Conservation (phyloP, 2,113 vertebrate genomes). For the Clarias batrachus region DNA sequence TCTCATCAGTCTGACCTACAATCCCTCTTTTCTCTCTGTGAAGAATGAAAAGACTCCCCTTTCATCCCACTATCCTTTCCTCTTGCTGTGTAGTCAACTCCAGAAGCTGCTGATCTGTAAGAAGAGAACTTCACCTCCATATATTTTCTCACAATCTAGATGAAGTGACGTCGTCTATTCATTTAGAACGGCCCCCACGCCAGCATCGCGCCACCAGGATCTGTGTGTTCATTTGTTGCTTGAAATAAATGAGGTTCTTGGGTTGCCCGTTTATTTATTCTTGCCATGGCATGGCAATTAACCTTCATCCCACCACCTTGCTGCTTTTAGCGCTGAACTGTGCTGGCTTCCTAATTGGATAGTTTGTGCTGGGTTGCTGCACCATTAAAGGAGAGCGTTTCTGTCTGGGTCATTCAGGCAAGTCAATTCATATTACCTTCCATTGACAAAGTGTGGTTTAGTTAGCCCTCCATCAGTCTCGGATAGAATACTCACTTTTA, state of each 20-base stretch:
- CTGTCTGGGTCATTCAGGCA: constrained; percentile 23
- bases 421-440: neutral
- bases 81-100: constrained; percentile 30
- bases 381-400: constrained; percentile 39
- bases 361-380: constrained; percentile 29
- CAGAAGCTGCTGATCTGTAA: constrained; percentile 59
- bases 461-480: constrained; percentile 17
- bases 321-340: constrained; percentile 35
- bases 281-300: constrained; percentile 36
- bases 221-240: neutral
- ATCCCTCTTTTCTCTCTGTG: neutral
- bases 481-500: constrained; percentile 20
- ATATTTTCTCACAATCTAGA: constrained; percentile 36
- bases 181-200: constrained; percentile 9
- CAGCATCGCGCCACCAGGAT: neutral
- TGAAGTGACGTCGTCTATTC: constrained; percentile 30
- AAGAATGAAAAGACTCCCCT: constrained; percentile 15
- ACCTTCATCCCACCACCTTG: constrained; percentile 50
- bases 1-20: constrained; percentile 25
- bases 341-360: constrained; percentile 37
- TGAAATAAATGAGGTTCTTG: constrained; percentile 15
- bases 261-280: neutral
- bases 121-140: constrained; percentile 50
- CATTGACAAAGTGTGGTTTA: constrained; percentile 3
- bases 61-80: neutral